Evolutionary conservation across 2,113 vertebrate genomes (phyloP).

Genomic region (Globicephala melas): DNA sequence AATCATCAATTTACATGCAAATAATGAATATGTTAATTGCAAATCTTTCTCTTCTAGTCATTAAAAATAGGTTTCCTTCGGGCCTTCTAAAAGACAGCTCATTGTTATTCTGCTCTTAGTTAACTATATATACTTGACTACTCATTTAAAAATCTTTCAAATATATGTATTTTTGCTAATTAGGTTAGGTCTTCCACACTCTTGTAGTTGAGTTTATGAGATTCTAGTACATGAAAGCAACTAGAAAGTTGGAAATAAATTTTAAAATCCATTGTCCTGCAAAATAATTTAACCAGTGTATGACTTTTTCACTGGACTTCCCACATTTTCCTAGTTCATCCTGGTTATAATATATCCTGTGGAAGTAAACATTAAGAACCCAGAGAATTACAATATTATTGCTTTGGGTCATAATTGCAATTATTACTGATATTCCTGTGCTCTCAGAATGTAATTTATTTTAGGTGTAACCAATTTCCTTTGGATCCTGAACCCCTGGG

Average conservation of each 20-base stretch:
- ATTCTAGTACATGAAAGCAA: background rate
- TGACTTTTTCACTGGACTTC: background rate
- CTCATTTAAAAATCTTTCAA: background rate
- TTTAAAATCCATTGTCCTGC: background rate
- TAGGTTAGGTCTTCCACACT: background rate
- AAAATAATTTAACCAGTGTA: background rate
- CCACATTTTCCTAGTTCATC: background rate
- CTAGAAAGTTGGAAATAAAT: background rate
- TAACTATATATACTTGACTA: background rate
- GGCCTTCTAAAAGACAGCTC: conserved; percentile 5
- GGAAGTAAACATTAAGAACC: background rate
- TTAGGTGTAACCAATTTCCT: conserved; percentile 30
- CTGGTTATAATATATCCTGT: background rate
- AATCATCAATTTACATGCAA: conserved; percentile 54
- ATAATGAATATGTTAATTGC: conserved; percentile 68
- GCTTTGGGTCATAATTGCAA: conserved; percentile 32
- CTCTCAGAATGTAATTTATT: conserved; percentile 8
- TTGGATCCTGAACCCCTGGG: background rate
- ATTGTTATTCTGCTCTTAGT: background rate
- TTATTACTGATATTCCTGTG: background rate
- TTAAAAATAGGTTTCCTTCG: conserved; percentile 32
- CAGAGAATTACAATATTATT: background rate
- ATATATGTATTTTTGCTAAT: conserved; percentile 4
- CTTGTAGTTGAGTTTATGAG: background rate
- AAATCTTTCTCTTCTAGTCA: conserved; percentile 32